Conservation (phyloP, 2,888 invertebrate species). For the Shargacucullia verbasci region DNA sequence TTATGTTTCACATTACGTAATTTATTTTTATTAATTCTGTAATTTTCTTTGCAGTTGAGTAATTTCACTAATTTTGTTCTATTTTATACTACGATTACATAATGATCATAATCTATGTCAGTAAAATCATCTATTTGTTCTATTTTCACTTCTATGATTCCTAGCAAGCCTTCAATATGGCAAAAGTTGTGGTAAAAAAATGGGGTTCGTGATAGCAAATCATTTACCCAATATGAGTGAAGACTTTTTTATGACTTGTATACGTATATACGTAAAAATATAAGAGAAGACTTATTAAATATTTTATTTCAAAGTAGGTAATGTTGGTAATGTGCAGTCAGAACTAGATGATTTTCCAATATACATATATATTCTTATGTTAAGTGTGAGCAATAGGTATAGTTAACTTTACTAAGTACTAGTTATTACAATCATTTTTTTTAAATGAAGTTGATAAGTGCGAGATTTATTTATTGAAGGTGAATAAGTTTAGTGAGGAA, state of each 20-base stretch:
- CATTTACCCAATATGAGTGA: slow-evolving; percentile 9
- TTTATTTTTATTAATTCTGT: slow-evolving; percentile 22
- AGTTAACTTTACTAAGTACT: slow-evolving; percentile 47
- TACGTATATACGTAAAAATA: slow-evolving; percentile 5
- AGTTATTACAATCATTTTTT: slow-evolving; percentile 34
- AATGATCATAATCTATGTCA: slow-evolving; percentile 41
- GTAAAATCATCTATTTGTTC: slow-evolving; percentile 46
- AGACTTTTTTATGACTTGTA: background rate
- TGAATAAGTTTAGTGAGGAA: slow-evolving; percentile 34
- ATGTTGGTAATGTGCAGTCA: slow-evolving; percentile 33
- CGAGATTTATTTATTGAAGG: slow-evolving; percentile 36
- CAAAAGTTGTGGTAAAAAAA: slow-evolving; percentile 38
- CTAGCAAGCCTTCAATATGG: slow-evolving; percentile 26
- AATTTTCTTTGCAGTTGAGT: slow-evolving; percentile 52
- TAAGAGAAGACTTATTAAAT: slow-evolving; percentile 35
- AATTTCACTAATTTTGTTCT: slow-evolving; percentile 48
- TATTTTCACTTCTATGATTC: slow-evolving; percentile 20
- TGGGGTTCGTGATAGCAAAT: slow-evolving; percentile 25
- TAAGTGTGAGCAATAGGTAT: slow-evolving; percentile 52
- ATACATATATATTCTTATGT: slow-evolving; percentile 48
- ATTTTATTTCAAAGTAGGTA: slow-evolving; percentile 32
- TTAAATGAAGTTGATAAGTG: slow-evolving; percentile 39
- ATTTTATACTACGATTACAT: slow-evolving; percentile 53
- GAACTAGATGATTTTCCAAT: slow-evolving; percentile 42
- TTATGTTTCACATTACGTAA: slow-evolving; percentile 17